Evolutionary conservation across 2,113 vertebrate genomes (phyloP), one percentile per base, ranked within the genome.

Genomic region (Notechis scutatus): DNA sequence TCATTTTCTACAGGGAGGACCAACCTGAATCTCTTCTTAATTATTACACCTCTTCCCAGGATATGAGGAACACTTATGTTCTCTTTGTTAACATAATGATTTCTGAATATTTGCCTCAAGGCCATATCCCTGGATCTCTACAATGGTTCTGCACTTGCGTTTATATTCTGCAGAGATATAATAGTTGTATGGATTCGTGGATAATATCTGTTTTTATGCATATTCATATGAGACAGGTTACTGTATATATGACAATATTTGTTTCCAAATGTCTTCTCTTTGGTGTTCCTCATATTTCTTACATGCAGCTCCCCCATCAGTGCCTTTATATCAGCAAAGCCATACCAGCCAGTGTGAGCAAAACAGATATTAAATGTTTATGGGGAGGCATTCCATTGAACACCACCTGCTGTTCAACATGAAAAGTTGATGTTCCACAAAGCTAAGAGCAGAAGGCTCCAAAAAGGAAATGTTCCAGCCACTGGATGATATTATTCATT

Each of bases 391-490:
- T 95, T 95, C 92, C 94, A 95, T 93, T 92, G 95, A 96, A 95
- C 96, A 96, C 96, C 96, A 95, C 96, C 97, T 94, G 96, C 96
- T 97, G 95, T 95, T 93, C 91, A 85, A 94, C 91, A 94, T 93
- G 94, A 96, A 92, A 93, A 92, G 94, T 94, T 94, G 93, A 95
- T 96, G 95, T 95, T 96, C 95, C 95, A 96, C 95, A 92, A 90
- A 56, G 95, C 96, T 96, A 94, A n/a, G 18, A 95, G 90, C 57
- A 24, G 42, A 89, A 94, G 93, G 95, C 92, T 95, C 94, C 95
- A 95, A 94, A 81, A 59, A 90, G 93, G 94, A 90, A 92, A 88
- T 10, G 55, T 45, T 95, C 93, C 91, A 87, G 90, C 92, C 95
- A 54, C 24, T 34, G 93, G 93, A 95, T 96, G 94, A 96, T 95